These are phyloP conservation scores for Echiichthys vipera DNA, from an alignment of 2,797 vertebrate species.

Conservation along the genomic window DNA sequence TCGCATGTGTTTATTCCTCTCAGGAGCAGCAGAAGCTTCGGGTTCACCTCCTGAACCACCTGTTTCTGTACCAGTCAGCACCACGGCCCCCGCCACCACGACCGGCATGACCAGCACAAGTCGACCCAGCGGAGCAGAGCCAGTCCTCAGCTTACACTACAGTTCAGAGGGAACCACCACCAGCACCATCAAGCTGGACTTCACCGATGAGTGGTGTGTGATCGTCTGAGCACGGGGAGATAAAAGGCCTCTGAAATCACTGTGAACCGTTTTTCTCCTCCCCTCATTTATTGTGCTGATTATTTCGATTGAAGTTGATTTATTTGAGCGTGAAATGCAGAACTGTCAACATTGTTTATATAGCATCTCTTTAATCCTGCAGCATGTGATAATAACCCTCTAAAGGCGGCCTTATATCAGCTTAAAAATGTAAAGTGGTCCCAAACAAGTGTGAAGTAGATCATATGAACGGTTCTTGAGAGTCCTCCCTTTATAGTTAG, in stretches of 20 bases:
- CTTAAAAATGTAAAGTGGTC: background rate
- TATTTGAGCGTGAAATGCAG: background rate
- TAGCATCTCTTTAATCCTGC: background rate
- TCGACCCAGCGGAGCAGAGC: conserved; percentile 87
- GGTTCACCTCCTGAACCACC: conserved; percentile 46
- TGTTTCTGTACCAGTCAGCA: conserved; percentile 35
- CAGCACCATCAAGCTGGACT: conserved; percentile 98
- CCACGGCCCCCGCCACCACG: conserved; percentile 28
- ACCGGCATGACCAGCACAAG: conserved; percentile 30
- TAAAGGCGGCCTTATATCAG: background rate
- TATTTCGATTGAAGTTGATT: background rate
- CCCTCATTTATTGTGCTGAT: background rate
- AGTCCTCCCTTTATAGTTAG: background rate
- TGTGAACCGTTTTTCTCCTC: background rate
- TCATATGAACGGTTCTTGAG: no score
- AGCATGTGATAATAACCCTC: background rate
- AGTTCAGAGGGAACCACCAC: conserved; percentile 98
- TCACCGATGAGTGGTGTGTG: conserved; percentile 97
- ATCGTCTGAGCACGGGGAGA: background rate
- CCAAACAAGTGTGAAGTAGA: no score
- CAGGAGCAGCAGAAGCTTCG: conserved; percentile 74
- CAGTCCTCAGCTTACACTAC: conserved; percentile 96
- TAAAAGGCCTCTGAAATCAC: background rate
- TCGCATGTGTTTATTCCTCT: conserved; percentile 21
- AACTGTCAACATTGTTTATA: background rate